Evolutionary conservation across 2,797 vertebrate genomes (phyloP).

Genomic region (Arvicola amphibius): DNA sequence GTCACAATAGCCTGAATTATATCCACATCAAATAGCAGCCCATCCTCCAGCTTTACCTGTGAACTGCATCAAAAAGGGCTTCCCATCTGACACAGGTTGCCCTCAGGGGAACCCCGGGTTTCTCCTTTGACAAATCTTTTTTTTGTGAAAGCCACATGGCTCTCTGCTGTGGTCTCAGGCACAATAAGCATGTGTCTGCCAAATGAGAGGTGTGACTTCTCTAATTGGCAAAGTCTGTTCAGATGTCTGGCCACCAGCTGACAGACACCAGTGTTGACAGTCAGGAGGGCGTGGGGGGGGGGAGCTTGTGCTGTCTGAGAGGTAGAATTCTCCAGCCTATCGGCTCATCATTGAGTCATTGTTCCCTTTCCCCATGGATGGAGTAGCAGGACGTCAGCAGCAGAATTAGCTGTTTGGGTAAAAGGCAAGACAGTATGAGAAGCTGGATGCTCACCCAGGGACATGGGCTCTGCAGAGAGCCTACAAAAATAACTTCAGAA

Average conservation of each 20-base stretch:
- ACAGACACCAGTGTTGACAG: conserved; percentile 45
- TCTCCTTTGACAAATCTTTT: conserved; percentile 7
- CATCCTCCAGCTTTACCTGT: background rate
- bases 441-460: conserved; percentile 27
- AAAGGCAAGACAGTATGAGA: conserved; percentile 39
- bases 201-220: conserved; percentile 64
- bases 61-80: background rate
- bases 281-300: background rate
- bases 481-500: conserved; percentile 58
- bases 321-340: conserved; percentile 44
- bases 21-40: background rate
- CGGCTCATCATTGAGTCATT: background rate
- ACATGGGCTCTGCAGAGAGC: conserved; percentile 62
- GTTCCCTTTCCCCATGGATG: background rate
- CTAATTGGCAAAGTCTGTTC: conserved; percentile 76
- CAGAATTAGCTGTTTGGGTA: conserved; percentile 47
- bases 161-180: conserved; percentile 52
- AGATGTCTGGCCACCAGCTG: conserved; percentile 64
- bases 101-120: background rate
- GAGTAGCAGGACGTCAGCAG: conserved; percentile 27
- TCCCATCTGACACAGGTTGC: background rate
- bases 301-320: background rate
- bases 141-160: conserved; percentile 64
- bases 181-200: conserved; percentile 61
- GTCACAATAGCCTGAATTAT: background rate